Conservation (phyloP, 2,888 invertebrate species). For the Pyrocoelia pectoralis region DNA sequence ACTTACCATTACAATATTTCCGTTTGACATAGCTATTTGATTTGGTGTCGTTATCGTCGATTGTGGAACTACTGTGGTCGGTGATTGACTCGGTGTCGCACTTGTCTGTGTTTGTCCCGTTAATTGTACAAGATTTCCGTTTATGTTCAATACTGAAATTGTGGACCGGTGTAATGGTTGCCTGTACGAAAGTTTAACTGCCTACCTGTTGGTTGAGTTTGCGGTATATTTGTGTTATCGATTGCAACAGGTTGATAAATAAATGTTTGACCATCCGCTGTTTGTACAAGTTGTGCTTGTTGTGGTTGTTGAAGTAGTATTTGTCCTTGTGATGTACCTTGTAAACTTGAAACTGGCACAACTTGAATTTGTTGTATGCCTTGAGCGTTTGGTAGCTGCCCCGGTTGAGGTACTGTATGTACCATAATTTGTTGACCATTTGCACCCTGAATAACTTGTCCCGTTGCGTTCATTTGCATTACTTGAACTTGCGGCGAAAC, state of each 20-base stretch:
- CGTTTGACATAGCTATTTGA: constrained; percentile 68
- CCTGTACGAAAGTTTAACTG: constrained; percentile 7
- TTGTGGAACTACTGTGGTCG: constrained; percentile 59
- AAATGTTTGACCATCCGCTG: constrained; percentile 92
- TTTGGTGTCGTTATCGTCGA: constrained; percentile 58
- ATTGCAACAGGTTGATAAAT: constrained; percentile 82
- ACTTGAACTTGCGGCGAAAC: constrained; percentile 70
- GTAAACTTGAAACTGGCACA: constrained; percentile 73
- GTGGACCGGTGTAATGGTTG: constrained; percentile 24
- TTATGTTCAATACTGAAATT: constrained; percentile 76
- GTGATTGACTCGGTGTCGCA: constrained; percentile 51
- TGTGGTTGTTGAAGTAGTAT: constrained; percentile 70
- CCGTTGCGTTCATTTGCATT: constrained; percentile 63
- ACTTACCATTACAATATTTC: constrained; percentile 81
- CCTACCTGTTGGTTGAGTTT: constrained; percentile 67
- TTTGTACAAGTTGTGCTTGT: constrained; percentile 85
- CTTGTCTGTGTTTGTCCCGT: constrained; percentile 55
- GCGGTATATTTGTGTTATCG: constrained; percentile 64
- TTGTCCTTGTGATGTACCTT: constrained; percentile 64
- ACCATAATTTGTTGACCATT: constrained; percentile 78
- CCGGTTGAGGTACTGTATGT: constrained; percentile 69
- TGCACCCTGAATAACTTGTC: constrained; percentile 72
- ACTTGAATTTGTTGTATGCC: constrained; percentile 77
- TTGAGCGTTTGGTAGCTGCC: constrained; percentile 69
- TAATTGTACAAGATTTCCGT: constrained; percentile 79